Percentiles rank a stretch among this genome's conserved stretches.
phyloP scores from a whole-genome alignment of 2,797 vertebrate genomes.

The Cirrhinus molitorella region DNA sequence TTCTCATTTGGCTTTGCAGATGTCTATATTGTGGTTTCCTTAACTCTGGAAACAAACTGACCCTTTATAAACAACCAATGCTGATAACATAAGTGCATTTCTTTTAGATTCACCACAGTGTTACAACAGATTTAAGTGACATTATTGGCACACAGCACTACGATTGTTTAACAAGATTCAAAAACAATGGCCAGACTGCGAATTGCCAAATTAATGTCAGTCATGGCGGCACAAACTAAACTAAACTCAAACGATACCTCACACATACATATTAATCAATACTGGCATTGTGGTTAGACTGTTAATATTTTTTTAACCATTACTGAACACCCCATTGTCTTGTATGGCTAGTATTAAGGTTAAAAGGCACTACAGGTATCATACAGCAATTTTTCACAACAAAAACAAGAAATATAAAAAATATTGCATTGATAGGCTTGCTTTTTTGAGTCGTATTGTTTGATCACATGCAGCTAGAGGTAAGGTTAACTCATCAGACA shows the following conservation, averaged over 20 bases:
- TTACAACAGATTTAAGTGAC: neutral
- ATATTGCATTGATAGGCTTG: constrained; percentile 61
- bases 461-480: constrained; percentile 1
- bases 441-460: neutral
- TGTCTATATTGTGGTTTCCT: neutral
- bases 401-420: constrained; percentile 36
- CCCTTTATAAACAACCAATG: neutral
- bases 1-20: neutral
- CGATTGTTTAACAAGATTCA: neutral
- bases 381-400: constrained; percentile 31
- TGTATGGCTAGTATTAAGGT: constrained; percentile 29
- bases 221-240: neutral
- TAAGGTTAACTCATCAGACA: constrained; percentile 4
- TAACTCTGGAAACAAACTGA: neutral
- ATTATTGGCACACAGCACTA: constrained; percentile 10
- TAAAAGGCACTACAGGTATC: constrained; percentile 52
- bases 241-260: neutral
- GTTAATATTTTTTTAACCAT: constrained; percentile 16
- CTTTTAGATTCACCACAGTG: neutral
- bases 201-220: constrained; percentile 3
- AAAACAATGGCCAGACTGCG: neutral
- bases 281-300: constrained; percentile 34
- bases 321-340: neutral
- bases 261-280: constrained; percentile 13
- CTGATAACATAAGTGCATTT: neutral